Base-by-base conservation (phyloP, 1,140 invertebrate genomes). In the Pristionchus pacificus region DNA sequence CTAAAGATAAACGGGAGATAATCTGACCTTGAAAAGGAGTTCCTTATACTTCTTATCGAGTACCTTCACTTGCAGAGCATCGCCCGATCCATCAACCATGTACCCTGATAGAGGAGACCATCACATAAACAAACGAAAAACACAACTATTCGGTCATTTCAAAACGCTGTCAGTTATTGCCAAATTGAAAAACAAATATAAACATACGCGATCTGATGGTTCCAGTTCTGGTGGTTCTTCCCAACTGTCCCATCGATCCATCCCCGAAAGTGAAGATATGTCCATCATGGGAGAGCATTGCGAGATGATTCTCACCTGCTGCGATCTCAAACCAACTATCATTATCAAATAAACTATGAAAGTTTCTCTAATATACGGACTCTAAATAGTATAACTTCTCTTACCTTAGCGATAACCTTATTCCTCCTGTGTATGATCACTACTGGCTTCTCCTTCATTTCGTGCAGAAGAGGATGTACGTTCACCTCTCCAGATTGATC, bases 241-340 rank as follows among this genome's bases (percentile, higher is more conserved):
- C 80, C 24, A 83, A 67, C 33, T 82, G 80, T 6, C 80, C 80
- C 72, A 76, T 72, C 6, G 78, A 77, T 57, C 79, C 77, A 55
- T 82, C 81, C 59, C 80, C 80, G 63, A 82, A 82, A 1, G 80
- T 83, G n/a, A 82, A 65, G 61, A 82, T 57, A 29, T 79, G 68
- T 0, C 80, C 80, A n/a, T 78, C 65, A 30, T 72, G 65, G 24
- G 70, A 71, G 6, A 82, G 68, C 81, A 82, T 82, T 15, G 77
- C 74, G 10, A 82, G 71, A 68, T 82, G 80, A 68, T 82, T 82
- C 68, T 82, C 80, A 32, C 80, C 80, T 25, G 79, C 79, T 27
- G 79, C 78, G 38, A 82, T 78, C 72, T 81, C 60, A 30, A 76
- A 65, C 6, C 6, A 49, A 10, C 38, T 49, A 6, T 49, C 19